A percentile compares a stretch with the other conserved stretches of the same genome.
phyloP scores from a whole-genome alignment of 2,888 invertebrate species.

The Phalangium opilio region DNA sequence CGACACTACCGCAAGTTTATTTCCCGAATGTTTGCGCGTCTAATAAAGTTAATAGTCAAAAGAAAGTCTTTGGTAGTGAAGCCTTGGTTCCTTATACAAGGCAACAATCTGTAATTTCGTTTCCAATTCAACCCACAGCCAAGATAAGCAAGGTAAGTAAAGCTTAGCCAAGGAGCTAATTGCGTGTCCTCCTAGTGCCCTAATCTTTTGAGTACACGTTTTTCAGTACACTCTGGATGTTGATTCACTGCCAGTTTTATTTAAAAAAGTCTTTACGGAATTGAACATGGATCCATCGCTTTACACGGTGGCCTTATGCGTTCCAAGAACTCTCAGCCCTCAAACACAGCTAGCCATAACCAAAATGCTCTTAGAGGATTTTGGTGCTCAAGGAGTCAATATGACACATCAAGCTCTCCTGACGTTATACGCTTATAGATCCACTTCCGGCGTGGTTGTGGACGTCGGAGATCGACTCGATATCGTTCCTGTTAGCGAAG shows the following conservation, averaged over 20 bases:
- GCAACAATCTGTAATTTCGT: conserved; percentile 27
- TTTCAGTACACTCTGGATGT: conserved; percentile 34
- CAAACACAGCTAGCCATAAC: conserved; percentile 33
- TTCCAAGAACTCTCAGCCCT: conserved; percentile 35
- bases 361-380: conserved; percentile 32
- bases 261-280: conserved; percentile 37
- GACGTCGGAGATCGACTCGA: conserved; percentile 43
- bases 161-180: too few relatives aligned
- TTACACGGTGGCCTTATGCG: conserved; percentile 31
- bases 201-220: too few relatives aligned
- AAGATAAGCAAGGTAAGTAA: conserved; percentile 35
- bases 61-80: conserved; percentile 33
- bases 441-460: conserved; percentile 42
- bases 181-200: too few relatives aligned
- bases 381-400: conserved; percentile 33
- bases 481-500: conserved; percentile 41
- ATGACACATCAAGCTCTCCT: conserved; percentile 40
- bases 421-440: conserved; percentile 41
- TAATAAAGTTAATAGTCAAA: conserved; percentile 25
- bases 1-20: conserved; percentile 39
- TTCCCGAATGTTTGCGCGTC: conserved; percentile 39
- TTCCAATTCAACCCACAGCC: conserved; percentile 34
- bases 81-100: conserved; percentile 34
- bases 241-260: conserved; percentile 34
- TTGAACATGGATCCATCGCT: conserved; percentile 35